Percentiles rank a stretch among this genome's conserved stretches.
These are phyloP conservation scores for Ramazzottius varieornatus DNA, from an alignment of 2,888 invertebrate genomes.

Conservation along the genomic window DNA sequence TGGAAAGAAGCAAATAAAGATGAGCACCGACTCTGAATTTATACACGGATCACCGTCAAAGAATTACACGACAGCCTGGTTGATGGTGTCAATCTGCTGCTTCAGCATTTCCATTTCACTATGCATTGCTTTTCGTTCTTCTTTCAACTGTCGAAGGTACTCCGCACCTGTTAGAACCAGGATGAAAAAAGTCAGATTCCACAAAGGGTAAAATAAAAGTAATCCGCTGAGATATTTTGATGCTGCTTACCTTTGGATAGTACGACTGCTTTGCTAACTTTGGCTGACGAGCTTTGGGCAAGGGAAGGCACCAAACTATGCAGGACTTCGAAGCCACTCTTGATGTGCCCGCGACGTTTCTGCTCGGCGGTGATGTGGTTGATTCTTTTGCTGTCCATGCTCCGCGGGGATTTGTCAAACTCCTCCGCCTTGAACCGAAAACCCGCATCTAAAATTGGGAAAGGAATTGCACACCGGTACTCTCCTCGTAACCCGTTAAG, in stretches of 20 bases:
- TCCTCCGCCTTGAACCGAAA: neutral
- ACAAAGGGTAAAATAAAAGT: too few species aligned
- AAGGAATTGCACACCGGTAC: too few species aligned
- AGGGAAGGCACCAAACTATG: conserved; percentile 73
- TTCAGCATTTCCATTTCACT: conserved; percentile 62
- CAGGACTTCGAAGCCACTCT: conserved; percentile 78
- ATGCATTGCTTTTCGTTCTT: conserved; percentile 38
- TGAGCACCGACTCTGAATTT: neutral
- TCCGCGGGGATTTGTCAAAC: too few species aligned
- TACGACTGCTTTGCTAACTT: conserved; percentile 32
- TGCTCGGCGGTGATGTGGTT: neutral
- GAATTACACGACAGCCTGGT: conserved; percentile 55
- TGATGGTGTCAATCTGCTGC: conserved; percentile 65
- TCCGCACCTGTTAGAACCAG: conserved; percentile 35
- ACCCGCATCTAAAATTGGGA: too few species aligned
- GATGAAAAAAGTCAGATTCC: too few species aligned
- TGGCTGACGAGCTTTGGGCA: conserved; percentile 53
- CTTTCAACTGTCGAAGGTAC: conserved; percentile 61
- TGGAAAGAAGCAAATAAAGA: conserved; percentile 23
- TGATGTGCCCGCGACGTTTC: conserved; percentile 77
- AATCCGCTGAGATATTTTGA: too few species aligned
- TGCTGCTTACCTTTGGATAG: too few species aligned
- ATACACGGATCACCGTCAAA: neutral
- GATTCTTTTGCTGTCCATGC: neutral
- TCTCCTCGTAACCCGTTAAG: too few species aligned